Evolutionary conservation across 2,797 vertebrate genomes (phyloP).

Genomic region (Scolopax bukidnonensis): DNA sequence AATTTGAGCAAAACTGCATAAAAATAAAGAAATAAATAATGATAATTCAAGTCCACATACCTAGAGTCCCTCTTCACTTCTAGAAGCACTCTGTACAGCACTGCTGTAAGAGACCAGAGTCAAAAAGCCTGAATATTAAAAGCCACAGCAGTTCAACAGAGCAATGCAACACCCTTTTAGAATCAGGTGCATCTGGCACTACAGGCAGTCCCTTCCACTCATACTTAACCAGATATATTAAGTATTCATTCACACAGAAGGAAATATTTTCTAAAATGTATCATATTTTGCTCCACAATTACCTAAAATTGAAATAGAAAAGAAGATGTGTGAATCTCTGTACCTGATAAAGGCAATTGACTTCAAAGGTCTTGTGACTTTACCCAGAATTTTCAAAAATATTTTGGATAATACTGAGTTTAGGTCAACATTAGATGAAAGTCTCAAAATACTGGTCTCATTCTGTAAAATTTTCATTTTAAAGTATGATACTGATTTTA

Average conservation of each 20-base stretch:
- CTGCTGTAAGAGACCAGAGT: not conserved
- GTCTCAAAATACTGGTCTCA: not conserved
- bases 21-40: not conserved
- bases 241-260: not conserved
- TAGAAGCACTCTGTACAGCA: not conserved
- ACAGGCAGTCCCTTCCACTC: not conserved
- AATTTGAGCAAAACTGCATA: not conserved
- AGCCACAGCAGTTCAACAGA: not conserved
- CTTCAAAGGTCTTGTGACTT: not conserved
- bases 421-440: not conserved
- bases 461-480: not conserved
- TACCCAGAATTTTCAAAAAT: not conserved
- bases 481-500: not conserved
- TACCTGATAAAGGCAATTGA: not conserved
- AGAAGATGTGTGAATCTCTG: not conserved
- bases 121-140: not conserved
- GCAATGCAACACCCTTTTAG: not conserved
- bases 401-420: not conserved
- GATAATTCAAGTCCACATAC: not conserved
- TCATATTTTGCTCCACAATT: not conserved
- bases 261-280: not conserved
- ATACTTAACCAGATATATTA: not conserved
- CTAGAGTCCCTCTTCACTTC: not conserved
- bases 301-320: not conserved
- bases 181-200: not conserved